Base-by-base conservation (phyloP, 2,113 vertebrate species). In the Prietella phreatophila region DNA sequence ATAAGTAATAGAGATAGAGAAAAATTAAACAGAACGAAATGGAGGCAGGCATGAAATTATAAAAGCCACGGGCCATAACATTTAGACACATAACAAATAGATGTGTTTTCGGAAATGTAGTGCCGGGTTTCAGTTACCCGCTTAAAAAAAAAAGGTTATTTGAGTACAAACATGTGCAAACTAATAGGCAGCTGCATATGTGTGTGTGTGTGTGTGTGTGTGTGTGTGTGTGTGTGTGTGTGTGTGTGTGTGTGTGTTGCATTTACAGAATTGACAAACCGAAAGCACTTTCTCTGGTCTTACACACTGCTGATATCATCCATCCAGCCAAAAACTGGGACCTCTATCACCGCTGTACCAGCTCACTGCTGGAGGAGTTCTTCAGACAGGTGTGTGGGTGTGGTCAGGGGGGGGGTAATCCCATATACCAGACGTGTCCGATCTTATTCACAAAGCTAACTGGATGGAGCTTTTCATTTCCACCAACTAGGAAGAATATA, bases 281-380 rank as follows among this genome's bases (percentile, higher is more conserved):
- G 22, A 99, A 99, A 95, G 97, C 97, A 36, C 94, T 99, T 92
- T 99, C 98, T 56, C 93, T 99, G 91, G 95, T 99, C 92, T 93
- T 99, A 88, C 98, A 99, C 94, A 97, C 98, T 7, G 98, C 98
- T 65, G 98, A 99, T 94, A 99, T 99, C 92, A 99, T 98, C 93
- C 98, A 99, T 92, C 98, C 98, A 1, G 98, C 98, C 73, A 99
- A 99, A 90, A 95, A 95, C 7, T 99, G 97, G 97, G 96, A 98
- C 84, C 95, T 99, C 47, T 98, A 99, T 91, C 96, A 99, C 73
- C 97, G 96, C 91, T 99, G 98, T 98, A 99, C 98, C 65, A 96
- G 97, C 94, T 97, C 97, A 4, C 93, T 99, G 19, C 94, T 99
- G 83, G 98, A 99, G 91, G 98, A 99, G 92, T 99, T 99, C 95